Evolutionary conservation across 1,140 invertebrate species (phyloP).

Genomic region (Drosophila parabipectinata): DNA sequence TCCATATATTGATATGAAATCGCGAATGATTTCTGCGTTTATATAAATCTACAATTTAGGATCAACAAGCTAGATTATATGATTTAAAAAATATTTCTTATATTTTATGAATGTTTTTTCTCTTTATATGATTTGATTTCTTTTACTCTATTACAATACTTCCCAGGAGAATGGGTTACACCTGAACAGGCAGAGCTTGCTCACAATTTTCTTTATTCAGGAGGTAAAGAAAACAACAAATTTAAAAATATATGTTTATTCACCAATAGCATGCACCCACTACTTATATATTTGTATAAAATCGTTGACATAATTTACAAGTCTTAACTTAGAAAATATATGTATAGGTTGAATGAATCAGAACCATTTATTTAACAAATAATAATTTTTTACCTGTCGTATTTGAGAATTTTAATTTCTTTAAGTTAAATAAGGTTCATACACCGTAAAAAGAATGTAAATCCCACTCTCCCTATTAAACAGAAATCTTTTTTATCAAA

Average conservation of each 20-base stretch:
- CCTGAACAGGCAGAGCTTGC: conserved; percentile 92
- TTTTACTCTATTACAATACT: conserved; percentile 56
- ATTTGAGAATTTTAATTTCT: too few species aligned
- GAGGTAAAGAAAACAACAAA: conserved; percentile 85
- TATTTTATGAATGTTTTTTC: not conserved
- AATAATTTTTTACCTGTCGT: too few species aligned
- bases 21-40: too few species aligned
- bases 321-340: too few species aligned
- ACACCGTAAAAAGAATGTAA: too few species aligned
- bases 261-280: conserved; percentile 37
- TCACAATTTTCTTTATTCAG: conserved; percentile 94
- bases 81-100: not conserved
- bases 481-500: not conserved
- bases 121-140: conserved; percentile 22
- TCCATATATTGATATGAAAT: too few species aligned
- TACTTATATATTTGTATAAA: not conserved
- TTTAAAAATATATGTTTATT: conserved; percentile 25
- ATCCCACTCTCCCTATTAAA: too few species aligned
- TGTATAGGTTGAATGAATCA: too few species aligned
- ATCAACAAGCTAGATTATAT: too few species aligned
- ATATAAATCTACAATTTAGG: too few species aligned
- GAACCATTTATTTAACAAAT: too few species aligned
- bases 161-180: conserved; percentile 89
- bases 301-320: not conserved
- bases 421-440: too few species aligned